Evolutionary conservation across 2,113 vertebrate species (phyloP).

Genomic region (Austrofundulus limnaeus): DNA sequence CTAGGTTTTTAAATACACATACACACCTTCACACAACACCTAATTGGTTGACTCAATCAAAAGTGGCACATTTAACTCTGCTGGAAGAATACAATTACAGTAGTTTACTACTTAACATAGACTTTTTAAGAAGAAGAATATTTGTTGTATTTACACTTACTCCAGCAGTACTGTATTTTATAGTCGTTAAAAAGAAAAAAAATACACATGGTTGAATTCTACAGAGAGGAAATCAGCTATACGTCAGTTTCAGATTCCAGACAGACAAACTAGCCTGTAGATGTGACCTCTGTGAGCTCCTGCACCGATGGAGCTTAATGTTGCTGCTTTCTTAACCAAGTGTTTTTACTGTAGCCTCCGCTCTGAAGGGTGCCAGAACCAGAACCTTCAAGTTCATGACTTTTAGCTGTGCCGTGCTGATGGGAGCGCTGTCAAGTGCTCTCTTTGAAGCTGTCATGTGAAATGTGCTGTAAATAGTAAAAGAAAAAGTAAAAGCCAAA

Average conservation of each 20-base stretch:
- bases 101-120: too few species aligned
- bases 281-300: slow-evolving; percentile 11
- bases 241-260: slow-evolving; percentile 13
- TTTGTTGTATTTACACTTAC: not conserved
- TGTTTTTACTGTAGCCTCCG: not conserved
- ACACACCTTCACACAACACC: too few species aligned
- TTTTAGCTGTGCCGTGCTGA: slow-evolving; percentile 22
- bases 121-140: not conserved
- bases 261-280: not conserved
- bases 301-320: not conserved
- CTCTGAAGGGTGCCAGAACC: not conserved
- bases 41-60: too few species aligned
- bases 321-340: slow-evolving; percentile 10
- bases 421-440: slow-evolving; percentile 14
- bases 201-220: too few species aligned
- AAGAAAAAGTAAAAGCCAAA: not conserved
- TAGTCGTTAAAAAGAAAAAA: too few species aligned
- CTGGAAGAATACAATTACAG: too few species aligned
- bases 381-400: not conserved
- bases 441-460: slow-evolving; percentile 13
- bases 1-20: too few species aligned
- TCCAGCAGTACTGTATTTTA: not conserved
- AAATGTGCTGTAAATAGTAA: not conserved
- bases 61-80: too few species aligned
- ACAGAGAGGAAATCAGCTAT: not conserved